Conservation (phyloP, 1,140 invertebrate species). For the Euschistus heros region DNA sequence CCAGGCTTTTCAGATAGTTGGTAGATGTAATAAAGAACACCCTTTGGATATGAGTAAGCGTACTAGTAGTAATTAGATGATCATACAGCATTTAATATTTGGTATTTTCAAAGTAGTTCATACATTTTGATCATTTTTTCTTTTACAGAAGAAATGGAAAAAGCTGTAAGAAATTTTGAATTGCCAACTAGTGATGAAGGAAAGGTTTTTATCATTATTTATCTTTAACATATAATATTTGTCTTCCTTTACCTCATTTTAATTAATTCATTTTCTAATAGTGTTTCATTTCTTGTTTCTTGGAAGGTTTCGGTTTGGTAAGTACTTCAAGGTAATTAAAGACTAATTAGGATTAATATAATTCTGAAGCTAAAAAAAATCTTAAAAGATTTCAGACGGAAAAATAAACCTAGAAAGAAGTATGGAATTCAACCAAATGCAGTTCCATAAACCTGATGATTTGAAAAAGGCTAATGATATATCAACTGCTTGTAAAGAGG, state of each 20-base stretch:
- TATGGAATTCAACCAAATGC: not conserved
- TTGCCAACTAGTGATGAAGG: not conserved
- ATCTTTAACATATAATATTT: not conserved
- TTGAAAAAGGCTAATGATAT: not conserved
- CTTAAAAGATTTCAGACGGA: not conserved
- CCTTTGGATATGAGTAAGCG: not conserved
- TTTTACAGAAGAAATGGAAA: not conserved
- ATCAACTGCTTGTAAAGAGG: not conserved
- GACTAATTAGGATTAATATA: not conserved
- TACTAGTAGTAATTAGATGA: not conserved
- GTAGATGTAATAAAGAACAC: not conserved
- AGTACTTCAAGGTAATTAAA: not conserved
- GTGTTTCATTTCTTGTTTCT: not conserved
- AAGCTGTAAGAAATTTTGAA: not conserved
- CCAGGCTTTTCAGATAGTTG: not conserved
- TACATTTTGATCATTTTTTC: not conserved
- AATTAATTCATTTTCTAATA: not conserved
- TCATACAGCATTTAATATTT: not conserved
- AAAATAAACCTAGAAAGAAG: not conserved
- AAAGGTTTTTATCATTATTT: constrained; percentile 2
- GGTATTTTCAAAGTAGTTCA: not conserved
- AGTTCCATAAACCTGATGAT: not conserved
- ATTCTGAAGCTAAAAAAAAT: no score
- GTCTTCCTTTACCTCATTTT: not conserved
- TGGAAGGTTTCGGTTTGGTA: not conserved